Evolutionary conservation across 2,797 vertebrate species (phyloP).

Genomic region (Propithecus perrieri): DNA sequence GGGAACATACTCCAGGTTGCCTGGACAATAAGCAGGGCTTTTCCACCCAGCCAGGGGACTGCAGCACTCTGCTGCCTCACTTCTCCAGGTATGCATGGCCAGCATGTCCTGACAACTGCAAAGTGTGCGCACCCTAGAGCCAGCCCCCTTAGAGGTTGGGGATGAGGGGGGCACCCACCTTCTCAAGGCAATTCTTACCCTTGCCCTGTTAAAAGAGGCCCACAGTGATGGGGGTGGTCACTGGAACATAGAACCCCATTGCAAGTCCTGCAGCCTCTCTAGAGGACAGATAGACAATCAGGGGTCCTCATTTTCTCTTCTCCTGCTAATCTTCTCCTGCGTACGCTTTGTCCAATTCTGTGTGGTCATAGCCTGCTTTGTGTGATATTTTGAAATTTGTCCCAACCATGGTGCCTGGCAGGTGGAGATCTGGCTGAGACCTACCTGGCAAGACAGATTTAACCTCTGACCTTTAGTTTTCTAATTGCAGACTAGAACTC

Average conservation of each 20-base stretch:
- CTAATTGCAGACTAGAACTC: neutral
- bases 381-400: neutral
- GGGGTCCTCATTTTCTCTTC: neutral
- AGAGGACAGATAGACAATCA: neutral
- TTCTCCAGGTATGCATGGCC: fast-evolving
- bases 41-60: neutral
- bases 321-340: neutral
- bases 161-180: neutral
- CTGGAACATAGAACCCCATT: too few relatives aligned
- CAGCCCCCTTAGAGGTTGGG: too few relatives aligned
- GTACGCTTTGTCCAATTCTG: neutral
- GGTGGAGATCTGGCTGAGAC: neutral
- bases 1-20: neutral
- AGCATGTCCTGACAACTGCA: fast-evolving
- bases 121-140: fast-evolving
- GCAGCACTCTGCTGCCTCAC: fast-evolving
- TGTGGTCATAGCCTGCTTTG: neutral
- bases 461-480: constrained; percentile 55
- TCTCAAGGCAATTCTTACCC: neutral
- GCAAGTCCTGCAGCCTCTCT: neutral
- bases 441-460: neutral
- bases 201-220: neutral
- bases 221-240: fast-evolving
- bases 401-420: neutral
- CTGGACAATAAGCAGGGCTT: neutral